A percentile compares a stretch with the other conserved stretches of the same genome.
These are phyloP conservation scores for Lysandra bellargus DNA, from an alignment of 2,888 invertebrate species.

Conservation along the genomic window DNA sequence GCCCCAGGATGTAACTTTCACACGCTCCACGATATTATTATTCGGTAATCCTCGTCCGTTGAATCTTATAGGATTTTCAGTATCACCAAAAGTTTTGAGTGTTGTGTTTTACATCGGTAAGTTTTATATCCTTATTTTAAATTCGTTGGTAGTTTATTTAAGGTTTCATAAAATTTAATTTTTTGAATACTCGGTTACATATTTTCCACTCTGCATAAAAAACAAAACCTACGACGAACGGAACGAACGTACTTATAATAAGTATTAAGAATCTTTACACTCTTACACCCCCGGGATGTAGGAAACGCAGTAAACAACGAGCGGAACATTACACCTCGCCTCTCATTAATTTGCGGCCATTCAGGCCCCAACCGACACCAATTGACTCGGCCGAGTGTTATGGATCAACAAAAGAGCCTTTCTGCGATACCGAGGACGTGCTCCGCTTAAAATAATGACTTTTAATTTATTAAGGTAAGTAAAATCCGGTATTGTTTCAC, in stretches of 20 bases:
- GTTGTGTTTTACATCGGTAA: neutral
- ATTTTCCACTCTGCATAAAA: too few relatives aligned
- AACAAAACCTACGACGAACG: neutral
- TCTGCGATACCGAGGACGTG: slow-evolving; percentile 64
- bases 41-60: slow-evolving; percentile 36
- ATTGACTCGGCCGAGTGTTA: slow-evolving; percentile 76
- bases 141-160: too few relatives aligned
- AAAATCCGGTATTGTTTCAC: slow-evolving; percentile 42
- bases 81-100: neutral
- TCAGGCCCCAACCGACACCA: slow-evolving; percentile 63
- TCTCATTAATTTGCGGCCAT: slow-evolving; percentile 72
- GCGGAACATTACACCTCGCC: slow-evolving; percentile 43
- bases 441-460: slow-evolving; percentile 70
- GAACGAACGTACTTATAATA: neutral
- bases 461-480: slow-evolving; percentile 56
- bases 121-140: neutral
- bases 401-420: slow-evolving; percentile 73
- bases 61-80: neutral
- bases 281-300: neutral
- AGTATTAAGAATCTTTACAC: neutral
- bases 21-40: slow-evolving; percentile 65
- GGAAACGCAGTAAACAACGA: slow-evolving; percentile 46
- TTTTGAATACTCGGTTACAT: too few relatives aligned
- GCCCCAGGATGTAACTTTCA: slow-evolving; percentile 64
- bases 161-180: neutral